These are phyloP conservation scores for Drosophila tripunctata DNA, from an alignment of 2,888 invertebrate species.

Conservation along the genomic window DNA sequence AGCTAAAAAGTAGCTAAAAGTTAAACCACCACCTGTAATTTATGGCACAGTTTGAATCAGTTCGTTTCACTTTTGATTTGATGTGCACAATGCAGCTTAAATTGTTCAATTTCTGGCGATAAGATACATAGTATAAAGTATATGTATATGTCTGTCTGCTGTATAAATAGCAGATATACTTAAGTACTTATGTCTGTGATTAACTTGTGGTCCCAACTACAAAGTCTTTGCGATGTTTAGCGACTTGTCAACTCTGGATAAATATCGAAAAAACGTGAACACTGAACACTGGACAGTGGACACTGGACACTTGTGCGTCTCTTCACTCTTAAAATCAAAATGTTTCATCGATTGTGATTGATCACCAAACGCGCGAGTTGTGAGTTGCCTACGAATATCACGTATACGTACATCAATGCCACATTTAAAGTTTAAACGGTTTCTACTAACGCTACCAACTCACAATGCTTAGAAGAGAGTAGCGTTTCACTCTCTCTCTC, in stretches of 20 bases:
- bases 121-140: constrained; percentile 57
- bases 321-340: not conserved
- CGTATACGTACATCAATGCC: constrained; percentile 50
- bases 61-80: constrained; percentile 45
- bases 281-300: constrained; percentile 35
- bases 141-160: constrained; percentile 18
- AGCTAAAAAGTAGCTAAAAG: not conserved
- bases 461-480: not conserved
- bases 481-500: not conserved
- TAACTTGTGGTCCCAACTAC: constrained; percentile 18
- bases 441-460: constrained; percentile 10
- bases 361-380: constrained; percentile 17
- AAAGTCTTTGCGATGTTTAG: constrained; percentile 16
- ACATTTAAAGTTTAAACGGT: constrained; percentile 33
- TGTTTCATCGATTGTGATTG: constrained; percentile 37
- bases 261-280: constrained; percentile 51
- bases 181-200: constrained; percentile 31
- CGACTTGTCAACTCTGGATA: constrained; percentile 42
- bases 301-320: not conserved
- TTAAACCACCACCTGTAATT: constrained; percentile 31
- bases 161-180: constrained; percentile 30
- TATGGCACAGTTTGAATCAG: constrained; percentile 34
- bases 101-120: constrained; percentile 62
- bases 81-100: constrained; percentile 73
- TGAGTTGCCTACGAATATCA: constrained; percentile 30